Base-by-base conservation (phyloP, 2,797 vertebrate genomes). In the Luscinia megarhynchos region DNA sequence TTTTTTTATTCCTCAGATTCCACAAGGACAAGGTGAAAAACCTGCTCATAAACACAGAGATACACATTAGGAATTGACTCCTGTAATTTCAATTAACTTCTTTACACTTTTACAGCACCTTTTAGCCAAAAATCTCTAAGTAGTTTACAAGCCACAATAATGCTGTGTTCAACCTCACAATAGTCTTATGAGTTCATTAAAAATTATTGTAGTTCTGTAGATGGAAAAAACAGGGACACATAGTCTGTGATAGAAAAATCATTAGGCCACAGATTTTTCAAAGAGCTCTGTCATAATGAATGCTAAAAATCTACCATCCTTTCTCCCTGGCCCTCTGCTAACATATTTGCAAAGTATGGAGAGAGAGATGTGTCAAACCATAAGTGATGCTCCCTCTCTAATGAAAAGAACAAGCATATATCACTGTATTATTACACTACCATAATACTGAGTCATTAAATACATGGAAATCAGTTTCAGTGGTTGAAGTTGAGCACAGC, bases 31-130 rank as follows among this genome's bases (percentile, higher is more conserved):
- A 90, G 66, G 83, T 93, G 92, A 90, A 93, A 97, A 96, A 80
- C 34, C 73, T 67, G 15, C 69, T 91, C 84, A 1, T 95, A 94
- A 96, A 96, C 94, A 94, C 50, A 24, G 55, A 94, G 58, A 86
- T 75, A 57, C n/a, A n/a, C 45, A 61, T 90, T 73, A 87, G 32
- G 48, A 92, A 63, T 43, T 40, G 38, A 70, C 51, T 96, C 38
- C 74, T 93, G 87, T 67, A 79, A 38, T 90, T 92, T 91, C 84
- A 94, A 61, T 95, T 88, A 94, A 81, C 58, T 91, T 63, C 55
- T 89, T 89, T 93, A 57, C 50, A 64, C 40, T 64, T 95, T 46
- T 67, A 79, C 9, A 57, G 54, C 29, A 82, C 30, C 45, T 86
- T 93, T 88, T 90, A 91, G 45, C 38, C 53, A 72, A 94, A 95